Evolutionary conservation across 2,888 invertebrate genomes (phyloP), one percentile per base, ranked within the genome.

Genomic region (Melinaea marsaeus): DNA sequence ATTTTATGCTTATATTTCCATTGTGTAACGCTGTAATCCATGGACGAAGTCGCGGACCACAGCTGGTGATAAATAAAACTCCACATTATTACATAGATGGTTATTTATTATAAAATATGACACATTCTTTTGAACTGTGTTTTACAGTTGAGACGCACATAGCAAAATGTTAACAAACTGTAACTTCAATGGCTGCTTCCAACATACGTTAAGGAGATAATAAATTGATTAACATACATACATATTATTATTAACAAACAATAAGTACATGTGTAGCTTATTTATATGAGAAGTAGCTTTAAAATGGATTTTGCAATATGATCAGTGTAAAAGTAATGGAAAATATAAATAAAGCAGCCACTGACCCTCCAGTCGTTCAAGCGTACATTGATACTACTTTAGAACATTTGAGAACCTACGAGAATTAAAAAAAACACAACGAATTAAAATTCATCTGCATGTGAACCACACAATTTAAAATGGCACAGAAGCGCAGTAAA

Each of bases 71-170:
- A 59, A 81, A 77, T 78, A 79, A 83, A 85, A 83, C 76, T 51
- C 69, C 67, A 62, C 46, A 72, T 78, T 74, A 81, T 84, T 90
- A 90, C 90, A 90, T 89, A 90, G 86, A 90, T 88, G 90, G 87
- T 90, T 90, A 90, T 90, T 90, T 90, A 90, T 86, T 90, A 90
- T 90, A 90, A 90, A 90, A 90, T 90, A 90, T 90, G 90, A 90
- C 90, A 90, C 90, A 89, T 89, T 89, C 89, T 82, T 88, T 88
- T 89, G 86, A 88, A 88, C 88, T 83, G 89, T 87, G 85, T 87
- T 83, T 80, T 84, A 88, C 88, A 88, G 84, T 75, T 84, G 84
- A 88, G 82, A 90, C 84, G 89, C 88, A 78, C 79, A 86, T 87
- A 88, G 90, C 90, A 83, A 86, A 87, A 84, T 82, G 76, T 78